Base-by-base conservation (phyloP, 2,113 vertebrate species). In the Ictalurus furcatus region DNA sequence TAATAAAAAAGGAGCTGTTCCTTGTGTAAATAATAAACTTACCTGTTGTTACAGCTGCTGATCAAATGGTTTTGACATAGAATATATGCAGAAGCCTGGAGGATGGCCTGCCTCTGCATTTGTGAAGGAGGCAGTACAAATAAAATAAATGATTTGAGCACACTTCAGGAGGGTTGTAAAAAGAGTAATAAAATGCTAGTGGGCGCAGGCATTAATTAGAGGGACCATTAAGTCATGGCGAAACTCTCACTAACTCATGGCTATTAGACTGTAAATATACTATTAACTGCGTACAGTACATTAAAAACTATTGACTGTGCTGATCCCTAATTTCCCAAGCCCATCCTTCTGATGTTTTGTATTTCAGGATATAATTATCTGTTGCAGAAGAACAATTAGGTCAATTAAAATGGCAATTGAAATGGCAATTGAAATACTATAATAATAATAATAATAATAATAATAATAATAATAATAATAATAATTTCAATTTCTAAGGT, bases 221-320 rank as follows among this genome's bases (percentile, higher is more conserved):
- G 85, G 86, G 67, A 86, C 74, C 58, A 79, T 88, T 86, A 91
- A 91, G 67, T 86, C 90, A 88, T 83, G 40, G 81, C 30, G 28
- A 90, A 90, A 85, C 83, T 85, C 52, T 74, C 37, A 40, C 71
- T 90, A 82, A 89, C 61, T 90, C 88, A 91, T 58, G 84, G 48
- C 84, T 44, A 67, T 82, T 82, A 54, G 74, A 87, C 30, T 69
- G 74, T 80, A 89, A 85, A 80, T 85, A 85, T 76, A 84, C 71
- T 63, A 84, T 88, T 76, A 84, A 84, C 56, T 85, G 56, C n/a
- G 14, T 88, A 44, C 80, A 84, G 80, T 84, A 85, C 37, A 52
- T 84, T 54, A 84, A 52, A 71, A 83, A 52, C 69, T 61, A 21
- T 23, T 71, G 28, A 69, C 84, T 56, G 30, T 58, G 30, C 61